Percentiles rank a stretch among this genome's conserved stretches.
Evolutionary conservation across 2,797 vertebrate genomes (phyloP).

Genomic region (Artibeus lituratus): DNA sequence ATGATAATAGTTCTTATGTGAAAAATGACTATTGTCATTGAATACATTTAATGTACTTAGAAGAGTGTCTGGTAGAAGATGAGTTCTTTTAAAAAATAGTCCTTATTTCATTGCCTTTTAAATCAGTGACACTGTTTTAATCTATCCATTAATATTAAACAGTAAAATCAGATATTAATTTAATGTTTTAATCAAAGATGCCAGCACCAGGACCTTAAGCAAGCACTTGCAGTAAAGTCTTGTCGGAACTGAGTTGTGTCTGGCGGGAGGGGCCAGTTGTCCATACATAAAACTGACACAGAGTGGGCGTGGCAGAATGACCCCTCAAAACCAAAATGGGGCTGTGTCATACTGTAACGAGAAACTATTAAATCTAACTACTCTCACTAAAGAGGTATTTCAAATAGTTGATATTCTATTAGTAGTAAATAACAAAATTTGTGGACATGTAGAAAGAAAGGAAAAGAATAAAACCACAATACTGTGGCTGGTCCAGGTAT

Average conservation of each 20-base stretch:
- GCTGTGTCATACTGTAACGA: neutral
- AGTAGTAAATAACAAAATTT: neutral
- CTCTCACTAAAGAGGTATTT: neutral
- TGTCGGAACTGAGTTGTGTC: neutral
- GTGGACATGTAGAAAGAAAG: neutral
- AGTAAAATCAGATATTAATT: neutral
- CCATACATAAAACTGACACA: neutral
- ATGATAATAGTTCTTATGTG: neutral
- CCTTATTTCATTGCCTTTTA: neutral
- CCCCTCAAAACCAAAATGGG: neutral
- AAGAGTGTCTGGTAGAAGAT: neutral
- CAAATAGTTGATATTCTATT: neutral
- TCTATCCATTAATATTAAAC: neutral
- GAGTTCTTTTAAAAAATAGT: neutral
- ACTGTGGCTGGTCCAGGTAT: neutral
- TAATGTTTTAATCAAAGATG: neutral
- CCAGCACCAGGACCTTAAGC: neutral
- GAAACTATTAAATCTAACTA: neutral
- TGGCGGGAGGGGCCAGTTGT: neutral
- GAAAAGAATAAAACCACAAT: neutral
- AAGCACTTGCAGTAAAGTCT: neutral
- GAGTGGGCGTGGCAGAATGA: neutral
- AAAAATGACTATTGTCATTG: neutral
- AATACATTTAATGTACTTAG: neutral
- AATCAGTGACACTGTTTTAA: constrained; percentile 1